Conservation (phyloP, 2,113 vertebrate genomes). For the Sinosuthora webbiana region DNA sequence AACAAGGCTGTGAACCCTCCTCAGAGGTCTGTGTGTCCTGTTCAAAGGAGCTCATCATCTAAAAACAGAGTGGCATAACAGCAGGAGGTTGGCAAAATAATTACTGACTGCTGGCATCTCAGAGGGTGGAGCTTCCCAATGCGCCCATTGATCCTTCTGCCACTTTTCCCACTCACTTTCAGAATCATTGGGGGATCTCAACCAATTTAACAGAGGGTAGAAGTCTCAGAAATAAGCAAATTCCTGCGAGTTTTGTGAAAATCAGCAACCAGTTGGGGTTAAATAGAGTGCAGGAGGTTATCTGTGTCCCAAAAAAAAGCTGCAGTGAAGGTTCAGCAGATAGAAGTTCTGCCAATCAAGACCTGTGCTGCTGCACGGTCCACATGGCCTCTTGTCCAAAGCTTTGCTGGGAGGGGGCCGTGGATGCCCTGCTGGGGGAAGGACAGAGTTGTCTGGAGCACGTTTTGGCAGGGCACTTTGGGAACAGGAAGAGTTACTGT, state of each 20-base stretch:
- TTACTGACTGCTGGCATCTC: neutral
- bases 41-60: neutral
- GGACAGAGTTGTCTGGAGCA: neutral
- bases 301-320: neutral
- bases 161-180: neutral
- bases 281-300: neutral
- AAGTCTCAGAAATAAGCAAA: neutral
- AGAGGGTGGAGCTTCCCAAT: neutral
- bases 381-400: neutral
- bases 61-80: neutral
- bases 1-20: neutral
- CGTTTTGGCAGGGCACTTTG: neutral
- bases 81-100: neutral
- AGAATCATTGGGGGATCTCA: neutral
- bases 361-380: neutral
- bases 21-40: neutral
- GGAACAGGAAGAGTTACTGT: neutral
- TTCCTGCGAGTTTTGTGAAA: neutral
- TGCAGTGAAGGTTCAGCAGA: neutral
- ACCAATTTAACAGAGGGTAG: neutral
- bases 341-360: neutral
- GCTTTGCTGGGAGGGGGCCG: neutral
- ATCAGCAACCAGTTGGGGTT: neutral
- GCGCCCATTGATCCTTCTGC: neutral
- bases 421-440: neutral